A percentile compares a stretch with the other conserved stretches of the same genome.
phyloP scores from a whole-genome alignment of 2,113 vertebrate species.

The Rhombomys opimus region DNA sequence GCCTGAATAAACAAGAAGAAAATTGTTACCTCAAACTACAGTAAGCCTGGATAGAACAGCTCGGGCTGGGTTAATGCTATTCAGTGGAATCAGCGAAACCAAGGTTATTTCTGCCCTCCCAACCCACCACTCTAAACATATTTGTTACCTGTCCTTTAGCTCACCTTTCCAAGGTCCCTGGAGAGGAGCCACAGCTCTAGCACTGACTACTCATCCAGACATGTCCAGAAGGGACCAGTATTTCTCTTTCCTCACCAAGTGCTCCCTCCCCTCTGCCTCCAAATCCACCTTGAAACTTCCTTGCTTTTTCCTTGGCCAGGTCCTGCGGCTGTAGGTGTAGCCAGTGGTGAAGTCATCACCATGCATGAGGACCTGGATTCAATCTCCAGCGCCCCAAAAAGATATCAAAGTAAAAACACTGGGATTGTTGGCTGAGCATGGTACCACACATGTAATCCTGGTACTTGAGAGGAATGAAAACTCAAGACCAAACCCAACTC shows the following conservation, averaged over 20 bases:
- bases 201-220: background rate
- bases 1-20: background rate
- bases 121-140: fast-evolving
- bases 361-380: background rate
- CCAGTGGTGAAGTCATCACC: background rate
- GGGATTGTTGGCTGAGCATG: background rate
- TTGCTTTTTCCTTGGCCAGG: background rate
- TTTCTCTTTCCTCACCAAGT: background rate
- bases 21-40: background rate
- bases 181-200: background rate
- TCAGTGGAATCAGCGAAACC: background rate
- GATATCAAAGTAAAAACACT: background rate
- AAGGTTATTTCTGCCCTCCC: background rate
- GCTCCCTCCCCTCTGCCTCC: background rate
- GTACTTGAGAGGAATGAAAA: background rate
- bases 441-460: too few relatives aligned
- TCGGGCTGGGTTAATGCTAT: background rate
- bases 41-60: background rate
- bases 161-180: background rate
- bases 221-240: background rate
- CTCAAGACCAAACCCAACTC: background rate
- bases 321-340: background rate
- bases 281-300: background rate
- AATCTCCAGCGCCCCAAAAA: background rate
- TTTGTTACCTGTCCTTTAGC: background rate